These are phyloP conservation scores for Drosophila pegasa DNA, from an alignment of 2,888 invertebrate species.

Conservation along the genomic window DNA sequence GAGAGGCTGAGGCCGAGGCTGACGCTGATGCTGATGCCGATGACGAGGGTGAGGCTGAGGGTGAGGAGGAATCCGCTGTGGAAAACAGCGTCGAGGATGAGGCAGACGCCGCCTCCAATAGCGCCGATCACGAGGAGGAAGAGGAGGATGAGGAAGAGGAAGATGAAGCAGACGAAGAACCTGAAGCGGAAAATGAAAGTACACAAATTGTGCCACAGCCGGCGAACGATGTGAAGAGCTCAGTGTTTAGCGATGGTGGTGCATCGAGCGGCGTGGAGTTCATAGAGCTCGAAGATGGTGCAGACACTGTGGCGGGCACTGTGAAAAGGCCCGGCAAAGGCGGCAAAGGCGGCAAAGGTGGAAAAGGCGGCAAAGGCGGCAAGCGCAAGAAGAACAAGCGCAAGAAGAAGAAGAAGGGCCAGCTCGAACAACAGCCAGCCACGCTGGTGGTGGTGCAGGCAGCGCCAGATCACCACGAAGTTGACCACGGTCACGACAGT, in stretches of 20 bases:
- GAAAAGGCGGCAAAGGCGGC: conserved; percentile 71
- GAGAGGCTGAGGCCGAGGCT: conserved; percentile 85
- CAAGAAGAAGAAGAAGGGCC: conserved; percentile 57
- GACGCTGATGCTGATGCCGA: conserved; percentile 42
- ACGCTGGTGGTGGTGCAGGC: conserved; percentile 81
- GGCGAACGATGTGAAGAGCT: conserved; percentile 49
- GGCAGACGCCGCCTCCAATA: conserved; percentile 18
- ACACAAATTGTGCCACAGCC: conserved; percentile 22
- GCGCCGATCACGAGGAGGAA: conserved; percentile 83
- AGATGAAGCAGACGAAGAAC: conserved; percentile 50
- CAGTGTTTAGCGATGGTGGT: conserved; percentile 52
- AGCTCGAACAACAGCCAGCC: conserved; percentile 69
- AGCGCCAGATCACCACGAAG: conserved; percentile 68
- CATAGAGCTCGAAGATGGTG: conserved; percentile 77
- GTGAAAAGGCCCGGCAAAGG: conserved; percentile 72
- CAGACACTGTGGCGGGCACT: conserved; percentile 41
- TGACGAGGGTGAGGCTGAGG: conserved; percentile 83
- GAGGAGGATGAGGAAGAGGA: conserved; percentile 83
- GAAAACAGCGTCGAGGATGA: conserved; percentile 61
- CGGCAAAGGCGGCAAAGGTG: conserved; percentile 66
- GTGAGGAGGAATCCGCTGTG: conserved; percentile 64
- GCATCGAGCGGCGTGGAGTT: conserved; percentile 75
- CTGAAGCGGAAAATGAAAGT: conserved; percentile 52
- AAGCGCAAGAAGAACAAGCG: conserved; percentile 71
- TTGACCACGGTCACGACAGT: conserved; percentile 47